Percentiles rank a stretch among this genome's conserved stretches.
Evolutionary conservation across 2,797 vertebrate species (phyloP).

Genomic region (Fistularia commersonii): DNA sequence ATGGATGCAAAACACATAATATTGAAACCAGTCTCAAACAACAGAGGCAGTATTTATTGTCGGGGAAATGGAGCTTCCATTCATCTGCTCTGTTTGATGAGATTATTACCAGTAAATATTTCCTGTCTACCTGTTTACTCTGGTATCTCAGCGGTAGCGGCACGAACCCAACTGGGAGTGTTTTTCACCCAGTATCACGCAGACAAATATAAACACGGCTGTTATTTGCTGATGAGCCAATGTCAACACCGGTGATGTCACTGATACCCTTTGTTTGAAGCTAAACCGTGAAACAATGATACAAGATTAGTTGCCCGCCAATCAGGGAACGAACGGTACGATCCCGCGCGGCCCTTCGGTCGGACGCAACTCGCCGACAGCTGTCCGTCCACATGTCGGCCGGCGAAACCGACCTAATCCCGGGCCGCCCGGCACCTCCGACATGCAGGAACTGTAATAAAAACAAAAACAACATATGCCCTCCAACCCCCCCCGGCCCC

Average conservation of each 20-base stretch:
- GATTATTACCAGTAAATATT: conserved; percentile 73
- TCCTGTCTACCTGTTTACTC: conserved; percentile 58
- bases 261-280: conserved; percentile 63
- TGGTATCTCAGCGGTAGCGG: conserved; percentile 50
- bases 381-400: conserved; percentile 63
- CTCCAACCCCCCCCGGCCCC: conserved; percentile 5
- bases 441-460: conserved; percentile 43
- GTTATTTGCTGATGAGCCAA: conserved; percentile 58
- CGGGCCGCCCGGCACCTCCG: conserved; percentile 41
- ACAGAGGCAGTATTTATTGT: conserved; percentile 35
- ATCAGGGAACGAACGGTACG: no score
- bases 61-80: conserved; percentile 28
- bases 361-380: conserved; percentile 50
- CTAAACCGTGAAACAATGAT: conserved; percentile 59
- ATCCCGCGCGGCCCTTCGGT: no score
- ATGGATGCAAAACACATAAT: conserved; percentile 5
- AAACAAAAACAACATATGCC: no score
- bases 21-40: conserved; percentile 13
- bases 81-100: conserved; percentile 66
- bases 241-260: conserved; percentile 70
- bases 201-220: conserved; percentile 64
- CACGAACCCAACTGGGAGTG: conserved; percentile 61
- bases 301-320: conserved; percentile 49
- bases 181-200: conserved; percentile 57
- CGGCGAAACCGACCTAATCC: conserved; percentile 63